Evolutionary conservation across 2,888 invertebrate genomes (phyloP).

Genomic region (Pimpla rufipes): DNA sequence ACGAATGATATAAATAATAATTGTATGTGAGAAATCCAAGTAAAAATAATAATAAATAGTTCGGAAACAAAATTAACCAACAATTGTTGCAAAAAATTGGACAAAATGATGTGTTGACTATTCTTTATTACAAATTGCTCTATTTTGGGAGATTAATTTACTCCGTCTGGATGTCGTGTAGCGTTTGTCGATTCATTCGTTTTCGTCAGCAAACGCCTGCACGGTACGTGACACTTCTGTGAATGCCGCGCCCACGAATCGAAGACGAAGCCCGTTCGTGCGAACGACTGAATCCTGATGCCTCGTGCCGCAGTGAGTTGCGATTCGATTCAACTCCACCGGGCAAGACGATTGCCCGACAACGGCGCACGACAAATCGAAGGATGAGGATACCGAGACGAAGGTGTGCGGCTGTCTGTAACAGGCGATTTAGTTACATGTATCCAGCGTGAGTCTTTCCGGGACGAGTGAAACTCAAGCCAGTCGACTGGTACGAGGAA

Average conservation of each 20-base stretch:
- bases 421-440: not conserved
- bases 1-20: not conserved
- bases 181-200: not conserved
- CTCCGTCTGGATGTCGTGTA: not conserved
- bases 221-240: slow-evolving; percentile 36
- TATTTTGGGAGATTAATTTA: not conserved
- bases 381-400: not conserved
- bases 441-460: not conserved
- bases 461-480: slow-evolving; percentile 4
- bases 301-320: slow-evolving; percentile 8
- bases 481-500: slow-evolving; percentile 7
- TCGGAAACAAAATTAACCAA: not conserved
- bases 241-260: slow-evolving; percentile 2
- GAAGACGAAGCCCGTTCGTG: slow-evolving; percentile 3
- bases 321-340: slow-evolving; percentile 45
- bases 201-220: slow-evolving; percentile 15
- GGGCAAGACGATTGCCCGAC: slow-evolving; percentile 40
- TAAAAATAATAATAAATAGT: not conserved
- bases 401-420: not conserved
- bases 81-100: not conserved
- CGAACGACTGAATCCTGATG: slow-evolving; percentile 7
- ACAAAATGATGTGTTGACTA: not conserved
- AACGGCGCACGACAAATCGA: not conserved
- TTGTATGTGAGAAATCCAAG: too few species aligned
- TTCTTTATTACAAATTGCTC: not conserved